Evolutionary conservation across 2,797 vertebrate species (phyloP), one percentile per base, ranked within the genome.

Genomic region (Gephyroberyx darwinii): DNA sequence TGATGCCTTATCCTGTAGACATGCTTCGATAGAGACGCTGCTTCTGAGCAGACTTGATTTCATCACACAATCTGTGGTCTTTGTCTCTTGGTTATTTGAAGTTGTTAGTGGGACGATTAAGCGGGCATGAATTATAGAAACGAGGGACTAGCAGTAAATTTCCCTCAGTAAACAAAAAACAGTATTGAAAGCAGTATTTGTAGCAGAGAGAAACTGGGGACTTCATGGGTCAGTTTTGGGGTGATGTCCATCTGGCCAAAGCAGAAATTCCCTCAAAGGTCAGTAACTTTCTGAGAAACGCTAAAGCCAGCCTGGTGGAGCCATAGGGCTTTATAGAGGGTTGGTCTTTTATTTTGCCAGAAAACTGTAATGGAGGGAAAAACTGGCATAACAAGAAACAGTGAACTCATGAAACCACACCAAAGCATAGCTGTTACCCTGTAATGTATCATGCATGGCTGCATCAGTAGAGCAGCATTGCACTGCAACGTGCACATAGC

Each of bases 331-430:
- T 41, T 7, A 17, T 5, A 5, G 33, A 41, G 0, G 4, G 13
- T 39, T 61, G 8, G 48, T 64, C 48, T 71, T 45, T 43, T 9
- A 43, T 10, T 59, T 56, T 65, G 54, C 51, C 50, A 68, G 35
- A 39, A 51, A 71, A 43, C 13, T 67, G 26, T 60, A 13, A 53
- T 26, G 52, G 20, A 37, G 35, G 19, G 45, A 54, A 20, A 35
- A 69, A 55, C 51, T 63, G 16, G 17, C 71, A 77, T 78, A 76
- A 77, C 74, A 13, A 65, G 50, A 67, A 7, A 69, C 54, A 30
- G 48, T 63, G 53, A 73, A 26, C 35, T 52, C 35, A 52, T 53
- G 57, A 88, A 88, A 90, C 86, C 87, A 74, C 85, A 87, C 69
- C 71, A 81, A 69, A 87, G 85, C 17, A 2, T 17, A 52, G 33